phyloP scores from a whole-genome alignment of 2,113 vertebrate species.

The Puntigrus tetrazona region DNA sequence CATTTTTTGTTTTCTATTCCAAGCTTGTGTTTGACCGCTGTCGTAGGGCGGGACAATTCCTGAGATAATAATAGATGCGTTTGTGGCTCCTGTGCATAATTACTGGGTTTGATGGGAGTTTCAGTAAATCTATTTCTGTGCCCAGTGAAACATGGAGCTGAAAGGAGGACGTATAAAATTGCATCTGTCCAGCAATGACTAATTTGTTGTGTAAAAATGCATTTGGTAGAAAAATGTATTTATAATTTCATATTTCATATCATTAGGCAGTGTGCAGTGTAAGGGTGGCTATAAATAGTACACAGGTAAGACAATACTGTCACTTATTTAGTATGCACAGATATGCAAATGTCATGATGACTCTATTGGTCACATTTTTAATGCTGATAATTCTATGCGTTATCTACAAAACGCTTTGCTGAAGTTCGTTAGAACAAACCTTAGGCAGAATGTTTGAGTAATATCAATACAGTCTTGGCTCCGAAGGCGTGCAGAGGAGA shows the following conservation, averaged over 20 bases:
- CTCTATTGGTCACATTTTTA: background rate
- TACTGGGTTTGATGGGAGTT: conserved; percentile 65
- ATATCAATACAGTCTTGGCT: background rate
- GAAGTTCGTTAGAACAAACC: background rate
- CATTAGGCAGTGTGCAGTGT: background rate
- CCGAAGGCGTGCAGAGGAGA: background rate
- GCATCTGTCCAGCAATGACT: background rate
- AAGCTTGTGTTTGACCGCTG: conserved; percentile 20
- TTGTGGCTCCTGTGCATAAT: conserved; percentile 64
- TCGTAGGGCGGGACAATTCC: conserved; percentile 49
- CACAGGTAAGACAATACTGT: background rate
- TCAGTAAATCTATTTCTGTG: conserved; percentile 51
- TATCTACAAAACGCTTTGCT: too few relatives aligned
- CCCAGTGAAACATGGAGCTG: background rate
- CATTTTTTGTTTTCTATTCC: conserved; percentile 46
- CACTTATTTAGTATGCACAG: background rate
- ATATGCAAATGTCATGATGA: background rate
- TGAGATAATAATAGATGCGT: conserved; percentile 72
- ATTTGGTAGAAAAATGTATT: too few relatives aligned
- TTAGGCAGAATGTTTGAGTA: background rate
- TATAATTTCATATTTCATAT: background rate
- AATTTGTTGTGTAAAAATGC: background rate
- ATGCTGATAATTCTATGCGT: background rate
- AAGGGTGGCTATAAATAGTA: background rate
- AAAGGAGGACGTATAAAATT: background rate